Percentiles rank a stretch among this genome's conserved stretches.
phyloP scores from a whole-genome alignment of 2,888 invertebrate genomes.

The Phanerotoma sp. region DNA sequence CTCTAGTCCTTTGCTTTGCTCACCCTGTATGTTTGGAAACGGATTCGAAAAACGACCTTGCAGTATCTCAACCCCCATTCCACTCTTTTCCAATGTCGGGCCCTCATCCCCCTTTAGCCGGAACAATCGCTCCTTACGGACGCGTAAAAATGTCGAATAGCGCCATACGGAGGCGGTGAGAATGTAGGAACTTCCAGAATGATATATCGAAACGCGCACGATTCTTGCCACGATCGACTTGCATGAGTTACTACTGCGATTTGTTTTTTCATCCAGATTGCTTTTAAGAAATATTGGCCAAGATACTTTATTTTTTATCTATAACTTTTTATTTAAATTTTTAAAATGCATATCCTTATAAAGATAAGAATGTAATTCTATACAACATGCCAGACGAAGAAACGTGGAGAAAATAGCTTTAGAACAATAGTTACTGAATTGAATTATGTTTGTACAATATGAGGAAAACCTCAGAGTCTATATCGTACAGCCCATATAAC shows the following conservation, averaged over 20 bases:
- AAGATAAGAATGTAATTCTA: too few relatives aligned
- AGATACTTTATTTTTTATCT: not conserved
- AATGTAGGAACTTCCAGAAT: constrained; percentile 22
- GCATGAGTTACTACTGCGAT: constrained; percentile 8
- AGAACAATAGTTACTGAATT: constrained; percentile 5
- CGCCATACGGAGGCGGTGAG: constrained; percentile 4
- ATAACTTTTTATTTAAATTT: not conserved
- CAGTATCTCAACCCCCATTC: constrained; percentile 20
- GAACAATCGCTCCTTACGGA: constrained; percentile 50
- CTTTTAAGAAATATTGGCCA: not conserved
- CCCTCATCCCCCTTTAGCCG: constrained; percentile 9
- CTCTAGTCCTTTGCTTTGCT: constrained; percentile 11
- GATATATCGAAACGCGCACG: constrained; percentile 11
- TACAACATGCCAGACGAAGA: not conserved
- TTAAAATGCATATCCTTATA: too few relatives aligned
- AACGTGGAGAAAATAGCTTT: not conserved
- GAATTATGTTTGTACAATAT: constrained; percentile 2
- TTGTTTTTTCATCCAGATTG: constrained; percentile 1
- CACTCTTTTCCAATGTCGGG: not conserved
- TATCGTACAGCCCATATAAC: not conserved
- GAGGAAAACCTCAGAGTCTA: not conserved
- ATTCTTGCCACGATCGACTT: constrained; percentile 8
- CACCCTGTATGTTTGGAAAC: constrained; percentile 9
- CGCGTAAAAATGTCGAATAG: constrained; percentile 40
- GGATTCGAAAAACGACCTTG: constrained; percentile 30